Conservation (phyloP, 2,888 invertebrate species). For the Drosophila aldrichi region DNA sequence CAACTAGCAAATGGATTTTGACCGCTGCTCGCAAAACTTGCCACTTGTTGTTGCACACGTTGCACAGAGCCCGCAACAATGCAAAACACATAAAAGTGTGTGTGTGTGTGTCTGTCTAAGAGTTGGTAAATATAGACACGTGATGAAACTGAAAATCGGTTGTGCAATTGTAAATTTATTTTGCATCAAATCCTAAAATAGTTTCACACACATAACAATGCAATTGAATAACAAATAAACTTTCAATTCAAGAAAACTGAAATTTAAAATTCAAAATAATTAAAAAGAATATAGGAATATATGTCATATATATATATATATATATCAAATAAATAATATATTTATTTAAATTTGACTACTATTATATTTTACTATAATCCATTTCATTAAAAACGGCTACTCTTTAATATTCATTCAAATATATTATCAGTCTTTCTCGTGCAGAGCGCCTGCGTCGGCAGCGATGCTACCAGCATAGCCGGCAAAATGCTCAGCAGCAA, state of each 20-base stretch:
- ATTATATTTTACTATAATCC: background rate
- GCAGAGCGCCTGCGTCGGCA: slow-evolving; percentile 36
- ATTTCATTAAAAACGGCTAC: background rate
- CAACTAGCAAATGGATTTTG: slow-evolving; percentile 36
- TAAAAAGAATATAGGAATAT: no score
- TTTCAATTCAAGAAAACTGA: background rate
- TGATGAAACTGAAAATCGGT: slow-evolving; percentile 13
- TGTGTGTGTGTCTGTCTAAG: background rate
- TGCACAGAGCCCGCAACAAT: slow-evolving; percentile 25
- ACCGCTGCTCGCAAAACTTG: slow-evolving; percentile 13
- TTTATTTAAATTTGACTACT: no score
- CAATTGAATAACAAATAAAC: background rate
- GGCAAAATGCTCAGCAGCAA: slow-evolving; percentile 52
- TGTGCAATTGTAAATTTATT: slow-evolving; percentile 5
- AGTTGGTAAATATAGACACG: slow-evolving; percentile 12
- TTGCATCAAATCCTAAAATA: background rate
- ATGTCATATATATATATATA: no score
- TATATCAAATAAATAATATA: no score
- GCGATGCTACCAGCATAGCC: slow-evolving; percentile 37
- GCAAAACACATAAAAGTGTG: background rate
- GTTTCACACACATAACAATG: no score
- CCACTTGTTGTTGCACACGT: slow-evolving; percentile 45
- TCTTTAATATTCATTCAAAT: background rate
- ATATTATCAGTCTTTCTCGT: background rate
- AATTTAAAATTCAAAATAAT: no score